Percentiles rank a stretch among this genome's conserved stretches.
Conservation (phyloP, 2,888 invertebrate species). For the Zonitis immaculata region DNA sequence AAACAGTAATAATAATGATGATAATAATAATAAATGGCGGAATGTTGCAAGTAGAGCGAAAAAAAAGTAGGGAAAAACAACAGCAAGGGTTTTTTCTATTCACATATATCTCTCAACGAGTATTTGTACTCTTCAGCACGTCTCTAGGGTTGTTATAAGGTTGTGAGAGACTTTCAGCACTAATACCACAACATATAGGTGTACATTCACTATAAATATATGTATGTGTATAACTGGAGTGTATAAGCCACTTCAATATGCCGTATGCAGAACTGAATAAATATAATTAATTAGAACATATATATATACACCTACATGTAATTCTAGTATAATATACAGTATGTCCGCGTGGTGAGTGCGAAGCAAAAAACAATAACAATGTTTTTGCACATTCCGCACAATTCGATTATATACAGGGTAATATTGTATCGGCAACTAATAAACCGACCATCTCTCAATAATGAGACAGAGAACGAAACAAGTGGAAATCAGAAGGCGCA, state of each 20-base stretch:
- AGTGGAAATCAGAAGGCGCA: too few relatives aligned
- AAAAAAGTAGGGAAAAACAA: background rate
- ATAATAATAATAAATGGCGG: background rate
- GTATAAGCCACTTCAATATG: slow-evolving; percentile 23
- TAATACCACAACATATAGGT: slow-evolving; percentile 21
- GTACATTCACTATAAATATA: slow-evolving; percentile 13
- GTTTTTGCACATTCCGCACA: too few relatives aligned
- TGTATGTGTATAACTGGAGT: slow-evolving; percentile 12
- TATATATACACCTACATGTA: slow-evolving; percentile 15
- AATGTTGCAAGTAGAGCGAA: background rate
- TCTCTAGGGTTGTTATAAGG: slow-evolving; percentile 32
- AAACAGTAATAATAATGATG: background rate
- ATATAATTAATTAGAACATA: slow-evolving; percentile 29
- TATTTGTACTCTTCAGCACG: slow-evolving; percentile 34
- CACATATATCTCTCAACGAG: slow-evolving; percentile 7
- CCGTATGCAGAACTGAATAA: slow-evolving; percentile 29
- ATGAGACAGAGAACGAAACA: too few relatives aligned
- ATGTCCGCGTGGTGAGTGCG: too few relatives aligned
- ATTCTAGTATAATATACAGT: background rate
- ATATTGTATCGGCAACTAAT: too few relatives aligned
- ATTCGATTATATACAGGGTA: too few relatives aligned
- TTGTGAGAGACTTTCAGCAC: slow-evolving; percentile 27
- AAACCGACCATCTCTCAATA: too few relatives aligned
- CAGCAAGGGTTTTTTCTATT: background rate
- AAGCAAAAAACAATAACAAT: too few relatives aligned